A percentile compares a stretch with the other conserved stretches of the same genome.
Evolutionary conservation across 1,140 invertebrate species (phyloP).

Genomic region (Eumeta japonica): DNA sequence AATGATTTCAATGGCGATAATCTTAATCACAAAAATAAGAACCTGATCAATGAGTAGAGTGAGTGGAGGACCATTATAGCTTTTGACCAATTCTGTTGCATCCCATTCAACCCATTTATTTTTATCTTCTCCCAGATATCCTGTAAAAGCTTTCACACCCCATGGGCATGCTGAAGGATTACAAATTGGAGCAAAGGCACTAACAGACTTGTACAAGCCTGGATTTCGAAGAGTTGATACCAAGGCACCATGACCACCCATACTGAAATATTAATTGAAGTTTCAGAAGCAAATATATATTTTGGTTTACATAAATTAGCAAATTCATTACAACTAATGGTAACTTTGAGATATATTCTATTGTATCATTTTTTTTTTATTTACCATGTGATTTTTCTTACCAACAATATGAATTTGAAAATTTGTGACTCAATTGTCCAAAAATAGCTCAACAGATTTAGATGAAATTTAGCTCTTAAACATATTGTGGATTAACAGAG

Average conservation of each 20-base stretch:
- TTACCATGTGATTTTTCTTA: too few relatives aligned
- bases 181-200: slow-evolving; percentile 95
- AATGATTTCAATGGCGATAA: neutral
- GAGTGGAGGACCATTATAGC: slow-evolving; percentile 81
- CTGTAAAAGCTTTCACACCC: slow-evolving; percentile 85
- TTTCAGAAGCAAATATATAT: slow-evolving; percentile 1
- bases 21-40: slow-evolving; percentile 12
- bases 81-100: slow-evolving; percentile 78
- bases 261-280: slow-evolving; percentile 62
- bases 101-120: slow-evolving; percentile 85
- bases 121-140: slow-evolving; percentile 78
- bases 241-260: slow-evolving; percentile 97
- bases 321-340: too few relatives aligned
- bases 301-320: too few relatives aligned
- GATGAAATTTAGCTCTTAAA: too few relatives aligned
- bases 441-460: too few relatives aligned
- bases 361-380: too few relatives aligned
- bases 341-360: too few relatives aligned
- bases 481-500: too few relatives aligned
- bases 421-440: too few relatives aligned
- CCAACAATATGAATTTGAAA: too few relatives aligned
- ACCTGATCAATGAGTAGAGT: slow-evolving; percentile 92
- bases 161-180: slow-evolving; percentile 84
- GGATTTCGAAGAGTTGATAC: slow-evolving; percentile 92
- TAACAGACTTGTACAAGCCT: slow-evolving; percentile 84